These are phyloP conservation scores for Manis pentadactyla DNA, from an alignment of 2,797 vertebrate species.

Conservation along the genomic window DNA sequence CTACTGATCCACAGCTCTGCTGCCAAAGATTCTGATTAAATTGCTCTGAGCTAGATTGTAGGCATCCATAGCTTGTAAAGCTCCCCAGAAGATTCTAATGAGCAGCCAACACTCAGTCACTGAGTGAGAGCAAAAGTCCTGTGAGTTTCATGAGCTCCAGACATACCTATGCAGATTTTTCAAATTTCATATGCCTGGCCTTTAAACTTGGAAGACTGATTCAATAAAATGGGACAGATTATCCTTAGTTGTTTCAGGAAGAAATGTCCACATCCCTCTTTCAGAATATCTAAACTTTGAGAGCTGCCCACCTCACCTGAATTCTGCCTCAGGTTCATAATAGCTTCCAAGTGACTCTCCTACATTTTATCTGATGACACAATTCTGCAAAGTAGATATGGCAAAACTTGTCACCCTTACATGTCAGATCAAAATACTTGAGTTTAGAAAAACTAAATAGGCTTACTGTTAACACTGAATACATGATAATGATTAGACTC, in stretches of 20 bases:
- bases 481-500: neutral
- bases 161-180: slow-evolving; percentile 51
- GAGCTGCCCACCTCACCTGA: neutral
- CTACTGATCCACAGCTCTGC: neutral
- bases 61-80: neutral
- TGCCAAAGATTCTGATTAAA: slow-evolving; percentile 49
- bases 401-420: neutral
- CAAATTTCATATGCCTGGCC: neutral
- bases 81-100: neutral
- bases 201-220: slow-evolving; percentile 33
- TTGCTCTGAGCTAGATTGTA: neutral
- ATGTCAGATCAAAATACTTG: neutral
- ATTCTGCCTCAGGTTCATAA: neutral
- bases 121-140: neutral
- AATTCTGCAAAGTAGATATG: neutral
- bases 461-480: neutral
- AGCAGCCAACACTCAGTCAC: neutral
- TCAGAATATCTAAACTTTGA: neutral
- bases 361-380: neutral
- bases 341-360: neutral
- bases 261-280: neutral
- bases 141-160: neutral
- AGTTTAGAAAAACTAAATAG: neutral
- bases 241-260: neutral
- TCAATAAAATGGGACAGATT: neutral